These are phyloP conservation scores for Spilogale gracilis DNA, from an alignment of 2,113 vertebrate genomes.

Conservation along the genomic window DNA sequence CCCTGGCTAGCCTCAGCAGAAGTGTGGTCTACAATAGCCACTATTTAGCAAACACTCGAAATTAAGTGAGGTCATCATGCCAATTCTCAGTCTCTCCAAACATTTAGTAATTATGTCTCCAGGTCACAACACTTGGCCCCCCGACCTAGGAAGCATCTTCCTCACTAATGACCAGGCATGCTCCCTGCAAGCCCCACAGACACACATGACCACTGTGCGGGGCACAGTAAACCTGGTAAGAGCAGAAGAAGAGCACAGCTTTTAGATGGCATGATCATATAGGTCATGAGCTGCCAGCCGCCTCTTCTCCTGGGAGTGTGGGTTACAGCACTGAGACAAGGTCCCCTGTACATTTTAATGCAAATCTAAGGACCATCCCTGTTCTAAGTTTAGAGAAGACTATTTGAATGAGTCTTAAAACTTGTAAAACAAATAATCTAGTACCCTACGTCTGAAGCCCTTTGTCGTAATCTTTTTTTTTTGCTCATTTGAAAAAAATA, in stretches of 20 bases:
- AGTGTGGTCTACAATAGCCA: not conserved
- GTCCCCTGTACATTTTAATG: conserved; percentile 39
- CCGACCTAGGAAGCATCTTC: not conserved
- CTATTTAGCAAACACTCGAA: not conserved
- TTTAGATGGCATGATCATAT: not conserved
- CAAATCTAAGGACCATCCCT: conserved; percentile 43
- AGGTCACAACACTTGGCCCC: not conserved
- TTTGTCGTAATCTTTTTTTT: conserved; percentile 40
- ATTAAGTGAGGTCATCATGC: not conserved
- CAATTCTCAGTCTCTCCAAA: not conserved
- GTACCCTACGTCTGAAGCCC: conserved; percentile 56
- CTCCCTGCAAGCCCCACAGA: not conserved
- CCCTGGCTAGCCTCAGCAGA: not conserved
- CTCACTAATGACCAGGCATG: not conserved
- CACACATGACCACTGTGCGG: not conserved
- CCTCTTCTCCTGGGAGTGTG: not conserved
- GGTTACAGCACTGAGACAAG: not conserved
- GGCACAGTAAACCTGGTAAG: not conserved
- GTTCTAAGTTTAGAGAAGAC: conserved; percentile 35
- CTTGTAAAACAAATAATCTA: conserved; percentile 58
- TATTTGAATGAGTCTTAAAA: conserved; percentile 50
- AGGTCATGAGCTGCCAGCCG: not conserved
- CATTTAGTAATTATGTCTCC: not conserved
- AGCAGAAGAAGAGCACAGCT: not conserved
- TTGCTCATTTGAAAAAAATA: conserved; percentile 69